A percentile compares a stretch with the other conserved stretches of the same genome.
Evolutionary conservation across 2,113 vertebrate species (phyloP).

Genomic region (Gorsachius goisagi): DNA sequence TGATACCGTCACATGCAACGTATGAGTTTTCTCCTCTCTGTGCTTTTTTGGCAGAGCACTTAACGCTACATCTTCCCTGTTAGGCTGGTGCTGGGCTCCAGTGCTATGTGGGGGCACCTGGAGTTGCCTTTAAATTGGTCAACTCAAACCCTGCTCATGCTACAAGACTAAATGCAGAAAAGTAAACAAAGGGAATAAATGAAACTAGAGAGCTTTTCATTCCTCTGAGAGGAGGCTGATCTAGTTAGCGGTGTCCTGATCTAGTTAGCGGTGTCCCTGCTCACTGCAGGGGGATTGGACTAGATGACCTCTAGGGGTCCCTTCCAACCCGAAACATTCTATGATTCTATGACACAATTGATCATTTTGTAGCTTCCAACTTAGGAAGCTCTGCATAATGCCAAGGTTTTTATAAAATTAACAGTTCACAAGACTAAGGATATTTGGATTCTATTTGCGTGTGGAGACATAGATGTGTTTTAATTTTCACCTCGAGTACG

Average conservation of each 20-base stretch:
- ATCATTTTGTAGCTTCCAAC: background rate
- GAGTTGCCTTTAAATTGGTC: background rate
- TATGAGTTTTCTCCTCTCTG: background rate
- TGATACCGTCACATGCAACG: rapidly evolving
- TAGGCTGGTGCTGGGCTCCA: background rate
- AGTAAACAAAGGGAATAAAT: background rate
- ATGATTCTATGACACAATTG: background rate
- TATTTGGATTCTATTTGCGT: background rate
- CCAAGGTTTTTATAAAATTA: background rate
- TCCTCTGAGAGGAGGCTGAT: background rate
- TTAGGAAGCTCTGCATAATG: background rate
- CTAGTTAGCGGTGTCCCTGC: no score
- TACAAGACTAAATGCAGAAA: background rate
- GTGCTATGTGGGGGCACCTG: background rate
- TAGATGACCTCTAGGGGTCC: no score
- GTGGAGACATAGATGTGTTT: background rate
- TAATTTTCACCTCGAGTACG: background rate
- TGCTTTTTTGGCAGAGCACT: background rate
- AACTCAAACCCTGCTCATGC: rapidly evolving
- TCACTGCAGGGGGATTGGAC: no score
- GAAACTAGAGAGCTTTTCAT: background rate
- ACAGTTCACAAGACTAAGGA: background rate
- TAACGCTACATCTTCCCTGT: background rate
- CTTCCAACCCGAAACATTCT: no score
- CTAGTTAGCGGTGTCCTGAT: no score